phyloP scores from a whole-genome alignment of 1,140 invertebrate genomes.

The Ridgeia piscesae region DNA sequence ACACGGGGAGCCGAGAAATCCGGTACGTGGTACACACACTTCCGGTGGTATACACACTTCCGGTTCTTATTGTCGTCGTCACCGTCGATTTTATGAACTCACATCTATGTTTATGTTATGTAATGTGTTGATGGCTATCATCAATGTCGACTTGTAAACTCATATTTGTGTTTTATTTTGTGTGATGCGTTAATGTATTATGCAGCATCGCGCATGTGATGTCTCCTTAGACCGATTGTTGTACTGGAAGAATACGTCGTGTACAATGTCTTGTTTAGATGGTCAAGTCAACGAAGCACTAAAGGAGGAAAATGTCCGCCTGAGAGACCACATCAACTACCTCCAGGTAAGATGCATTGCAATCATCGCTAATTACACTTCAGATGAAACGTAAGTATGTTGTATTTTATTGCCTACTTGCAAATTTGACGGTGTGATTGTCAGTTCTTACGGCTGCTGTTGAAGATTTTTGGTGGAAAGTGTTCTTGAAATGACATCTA shows the following conservation, averaged over 20 bases:
- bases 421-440: background rate
- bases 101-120: no score
- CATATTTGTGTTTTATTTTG: no score
- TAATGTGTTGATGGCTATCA: no score
- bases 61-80: background rate
- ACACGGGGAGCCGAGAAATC: background rate
- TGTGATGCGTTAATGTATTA: no score
- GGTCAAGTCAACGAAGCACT: constrained; percentile 20
- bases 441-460: background rate
- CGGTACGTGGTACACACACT: background rate
- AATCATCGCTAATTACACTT: background rate
- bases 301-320: constrained; percentile 20
- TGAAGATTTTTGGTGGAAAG: background rate
- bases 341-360: background rate
- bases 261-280: constrained; percentile 31
- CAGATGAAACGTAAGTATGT: background rate
- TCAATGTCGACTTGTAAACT: no score
- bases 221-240: background rate
- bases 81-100: background rate
- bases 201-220: no score
- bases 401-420: background rate
- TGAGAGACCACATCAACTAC: background rate
- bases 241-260: background rate
- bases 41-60: background rate
- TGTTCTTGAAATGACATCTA: background rate